phyloP scores from a whole-genome alignment of 2,797 vertebrate genomes.

The Xenopus petersii region DNA sequence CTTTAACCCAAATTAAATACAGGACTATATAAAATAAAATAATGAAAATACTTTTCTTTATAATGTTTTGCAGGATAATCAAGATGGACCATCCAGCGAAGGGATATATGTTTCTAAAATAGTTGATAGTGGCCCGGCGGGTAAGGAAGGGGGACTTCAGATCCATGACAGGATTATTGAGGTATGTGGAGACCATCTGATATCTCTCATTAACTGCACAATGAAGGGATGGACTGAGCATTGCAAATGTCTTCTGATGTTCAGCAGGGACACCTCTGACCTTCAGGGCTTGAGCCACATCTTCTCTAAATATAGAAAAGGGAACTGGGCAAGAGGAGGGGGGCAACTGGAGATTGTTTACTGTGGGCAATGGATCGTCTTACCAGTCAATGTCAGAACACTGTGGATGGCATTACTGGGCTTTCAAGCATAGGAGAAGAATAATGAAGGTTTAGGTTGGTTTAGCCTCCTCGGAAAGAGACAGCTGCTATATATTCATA shows the following conservation, averaged over 20 bases:
- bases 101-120: constrained; percentile 98
- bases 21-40: too few species aligned
- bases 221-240: background rate
- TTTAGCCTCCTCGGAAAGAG: too few species aligned
- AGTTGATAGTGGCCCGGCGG: constrained; percentile 85
- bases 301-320: constrained; percentile 60
- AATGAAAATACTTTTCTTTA: background rate
- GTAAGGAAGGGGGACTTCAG: constrained; percentile 90
- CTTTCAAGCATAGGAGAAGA: too few species aligned
- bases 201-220: background rate
- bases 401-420: background rate
- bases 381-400: background rate
- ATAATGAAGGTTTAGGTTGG: too few species aligned
- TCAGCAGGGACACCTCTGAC: constrained; percentile 53
- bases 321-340: constrained; percentile 49
- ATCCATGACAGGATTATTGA: constrained; percentile 94
- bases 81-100: constrained; percentile 83
- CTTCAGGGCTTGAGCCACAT: constrained; percentile 58
- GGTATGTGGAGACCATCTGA: constrained; percentile 69
- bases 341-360: constrained; percentile 13
- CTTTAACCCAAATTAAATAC: too few species aligned
- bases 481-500: too few species aligned
- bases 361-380: constrained; percentile 52
- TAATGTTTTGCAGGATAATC: constrained; percentile 75
- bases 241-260: background rate